A percentile compares a stretch with the other conserved stretches of the same genome.
phyloP scores from a whole-genome alignment of 2,797 vertebrate species.

The Sandelia bainsii region DNA sequence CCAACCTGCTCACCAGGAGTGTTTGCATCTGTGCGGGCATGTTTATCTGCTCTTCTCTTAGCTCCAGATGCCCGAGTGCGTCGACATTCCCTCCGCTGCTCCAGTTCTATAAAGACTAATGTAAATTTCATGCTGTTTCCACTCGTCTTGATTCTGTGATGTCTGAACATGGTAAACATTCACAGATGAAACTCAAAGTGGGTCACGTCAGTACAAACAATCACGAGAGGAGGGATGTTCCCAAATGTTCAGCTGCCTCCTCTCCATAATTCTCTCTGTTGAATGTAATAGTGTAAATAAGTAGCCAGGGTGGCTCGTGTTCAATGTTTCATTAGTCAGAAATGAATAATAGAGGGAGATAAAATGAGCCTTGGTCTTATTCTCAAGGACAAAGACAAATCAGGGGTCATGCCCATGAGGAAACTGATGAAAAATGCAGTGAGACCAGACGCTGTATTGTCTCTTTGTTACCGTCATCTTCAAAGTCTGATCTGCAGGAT shows the following conservation, averaged over 20 bases:
- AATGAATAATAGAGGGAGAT: not conserved
- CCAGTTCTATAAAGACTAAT: not conserved
- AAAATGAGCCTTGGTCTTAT: not conserved
- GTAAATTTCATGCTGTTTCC: slow-evolving; percentile 18
- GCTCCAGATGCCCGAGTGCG: slow-evolving; percentile 1
- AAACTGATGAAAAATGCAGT: not conserved
- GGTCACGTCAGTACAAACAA: slow-evolving; percentile 14
- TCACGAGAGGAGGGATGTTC: too few relatives aligned
- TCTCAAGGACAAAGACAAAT: too few relatives aligned
- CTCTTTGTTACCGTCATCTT: not conserved
- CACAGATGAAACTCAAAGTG: slow-evolving; percentile 10
- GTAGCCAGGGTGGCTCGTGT: not conserved
- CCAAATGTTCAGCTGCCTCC: slow-evolving; percentile 3
- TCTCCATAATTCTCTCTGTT: not conserved
- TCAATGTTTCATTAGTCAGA: not conserved
- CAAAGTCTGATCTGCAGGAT: slow-evolving; percentile 12
- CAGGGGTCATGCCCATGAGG: not conserved
- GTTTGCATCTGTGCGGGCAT: slow-evolving; percentile 3
- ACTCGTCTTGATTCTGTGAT: not conserved
- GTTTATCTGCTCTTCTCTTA: not conserved
- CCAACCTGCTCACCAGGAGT: not conserved
- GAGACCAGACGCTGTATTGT: not conserved
- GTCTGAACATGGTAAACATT: slow-evolving; percentile 23
- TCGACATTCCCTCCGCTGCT: not conserved
- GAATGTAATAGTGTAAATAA: not conserved